Evolutionary conservation across 2,113 vertebrate genomes (phyloP).

Genomic region (Tautogolabrus adspersus): DNA sequence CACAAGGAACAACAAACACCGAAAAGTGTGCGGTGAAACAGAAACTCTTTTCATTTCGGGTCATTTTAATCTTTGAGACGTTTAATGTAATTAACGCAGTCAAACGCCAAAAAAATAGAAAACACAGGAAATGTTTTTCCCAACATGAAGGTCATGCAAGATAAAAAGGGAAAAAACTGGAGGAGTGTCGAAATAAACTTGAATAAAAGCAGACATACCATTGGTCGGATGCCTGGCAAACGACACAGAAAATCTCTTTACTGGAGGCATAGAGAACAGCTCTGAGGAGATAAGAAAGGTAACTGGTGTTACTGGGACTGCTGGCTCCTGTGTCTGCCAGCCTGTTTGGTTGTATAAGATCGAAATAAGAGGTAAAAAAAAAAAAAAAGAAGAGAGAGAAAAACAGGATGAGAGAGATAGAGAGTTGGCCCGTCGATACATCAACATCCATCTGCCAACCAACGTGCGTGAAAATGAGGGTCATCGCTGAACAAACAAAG

Average conservation of each 20-base stretch:
- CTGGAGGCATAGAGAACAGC: slow-evolving; percentile 98
- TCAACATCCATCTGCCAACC: slow-evolving; percentile 22
- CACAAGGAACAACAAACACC: slow-evolving; percentile 54
- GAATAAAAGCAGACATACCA: slow-evolving; percentile 94
- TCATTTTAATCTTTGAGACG: slow-evolving; percentile 30
- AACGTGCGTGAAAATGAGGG: slow-evolving; percentile 26
- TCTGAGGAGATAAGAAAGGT: slow-evolving; percentile 99
- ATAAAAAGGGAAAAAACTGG: slow-evolving; percentile 65
- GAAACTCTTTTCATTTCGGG: slow-evolving; percentile 13
- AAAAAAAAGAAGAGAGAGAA: neutral
- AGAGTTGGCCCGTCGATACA: slow-evolving; percentile 35
- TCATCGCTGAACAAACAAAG: slow-evolving; percentile 18
- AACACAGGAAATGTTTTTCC: slow-evolving; percentile 61
- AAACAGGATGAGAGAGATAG: slow-evolving; percentile 34
- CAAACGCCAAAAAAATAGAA: slow-evolving; percentile 56
- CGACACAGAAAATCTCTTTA: slow-evolving; percentile 99
- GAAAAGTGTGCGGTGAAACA: slow-evolving; percentile 44
- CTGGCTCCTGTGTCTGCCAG: slow-evolving; percentile 29
- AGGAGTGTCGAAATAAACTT: slow-evolving; percentile 66
- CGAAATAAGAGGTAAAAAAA: slow-evolving; percentile 8
- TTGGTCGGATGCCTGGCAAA: slow-evolving; percentile 99
- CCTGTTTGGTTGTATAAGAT: slow-evolving; percentile 24
- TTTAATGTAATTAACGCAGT: slow-evolving; percentile 55
- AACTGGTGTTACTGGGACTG: slow-evolving; percentile 83
- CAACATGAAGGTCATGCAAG: slow-evolving; percentile 84